Percentiles rank a stretch among this genome's conserved stretches.
phyloP scores from a whole-genome alignment of 1,140 invertebrate species.

The Zaprionus kolodkinae region DNA sequence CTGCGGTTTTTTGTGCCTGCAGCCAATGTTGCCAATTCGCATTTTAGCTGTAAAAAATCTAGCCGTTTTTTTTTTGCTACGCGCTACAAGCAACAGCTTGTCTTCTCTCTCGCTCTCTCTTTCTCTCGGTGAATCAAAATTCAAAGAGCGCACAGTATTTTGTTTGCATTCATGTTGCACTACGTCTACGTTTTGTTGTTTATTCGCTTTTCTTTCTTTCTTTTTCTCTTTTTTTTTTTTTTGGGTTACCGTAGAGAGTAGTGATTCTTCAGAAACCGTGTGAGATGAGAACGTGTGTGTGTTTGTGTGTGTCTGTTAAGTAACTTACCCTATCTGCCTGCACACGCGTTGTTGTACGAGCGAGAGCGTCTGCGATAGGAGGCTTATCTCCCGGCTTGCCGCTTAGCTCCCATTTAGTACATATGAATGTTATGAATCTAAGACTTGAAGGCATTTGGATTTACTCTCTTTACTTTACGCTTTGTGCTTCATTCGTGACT shows the following conservation, averaged over 20 bases:
- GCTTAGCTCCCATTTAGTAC: not conserved
- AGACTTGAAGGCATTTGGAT: not conserved
- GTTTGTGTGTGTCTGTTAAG: not conserved
- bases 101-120: not conserved
- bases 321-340: not conserved
- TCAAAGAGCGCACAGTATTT: not conserved
- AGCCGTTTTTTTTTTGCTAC: not conserved
- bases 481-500: not conserved
- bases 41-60: slow-evolving; percentile 3
- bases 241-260: too few species aligned
- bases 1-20: not conserved
- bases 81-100: not conserved
- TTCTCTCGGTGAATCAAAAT: not conserved
- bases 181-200: not conserved
- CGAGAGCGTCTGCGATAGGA: not conserved
- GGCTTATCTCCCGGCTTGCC: not conserved
- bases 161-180: not conserved
- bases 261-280: not conserved
- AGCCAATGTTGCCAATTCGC: slow-evolving; percentile 13
- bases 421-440: too few species aligned
- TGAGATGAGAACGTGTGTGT: not conserved
- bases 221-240: too few species aligned
- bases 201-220: not conserved
- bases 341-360: not conserved
- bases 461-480: not conserved